A percentile compares a stretch with the other conserved stretches of the same genome.
phyloP scores from a whole-genome alignment of 2,797 vertebrate species.

The Botia almorhae region DNA sequence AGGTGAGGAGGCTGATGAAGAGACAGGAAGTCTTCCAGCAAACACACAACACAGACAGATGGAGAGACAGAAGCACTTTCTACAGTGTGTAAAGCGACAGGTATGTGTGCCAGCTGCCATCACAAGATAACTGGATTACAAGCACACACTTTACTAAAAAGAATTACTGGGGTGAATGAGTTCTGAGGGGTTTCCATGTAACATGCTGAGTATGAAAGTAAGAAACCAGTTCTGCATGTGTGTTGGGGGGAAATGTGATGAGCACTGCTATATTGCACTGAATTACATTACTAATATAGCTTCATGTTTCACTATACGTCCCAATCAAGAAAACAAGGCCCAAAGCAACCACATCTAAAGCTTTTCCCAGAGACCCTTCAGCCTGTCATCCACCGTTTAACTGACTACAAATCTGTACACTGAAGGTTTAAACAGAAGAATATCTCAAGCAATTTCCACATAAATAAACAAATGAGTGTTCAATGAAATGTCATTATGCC shows the following conservation, averaged over 20 bases:
- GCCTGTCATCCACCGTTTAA: neutral
- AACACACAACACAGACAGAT: conserved; percentile 8
- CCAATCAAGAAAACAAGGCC: neutral
- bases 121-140: conserved; percentile 21
- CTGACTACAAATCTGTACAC: neutral
- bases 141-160: neutral
- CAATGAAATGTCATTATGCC: neutral
- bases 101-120: conserved; percentile 1
- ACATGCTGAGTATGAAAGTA: neutral
- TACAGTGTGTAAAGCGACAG: conserved; percentile 9
- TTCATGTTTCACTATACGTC: conserved; percentile 27
- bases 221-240: neutral
- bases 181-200: neutral
- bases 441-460: neutral
- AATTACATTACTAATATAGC: conserved; percentile 39
- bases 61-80: conserved; percentile 17
- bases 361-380: conserved; percentile 3
- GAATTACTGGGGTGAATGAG: neutral
- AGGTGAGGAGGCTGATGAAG: neutral
- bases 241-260: conserved; percentile 33
- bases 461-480: neutral
- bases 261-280: conserved; percentile 18
- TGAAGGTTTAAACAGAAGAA: neutral
- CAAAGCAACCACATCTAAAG: neutral
- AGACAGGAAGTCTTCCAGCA: conserved; percentile 2